These are phyloP conservation scores for Trigoniulus corallinus DNA, from an alignment of 1,140 invertebrate species.

Conservation along the genomic window DNA sequence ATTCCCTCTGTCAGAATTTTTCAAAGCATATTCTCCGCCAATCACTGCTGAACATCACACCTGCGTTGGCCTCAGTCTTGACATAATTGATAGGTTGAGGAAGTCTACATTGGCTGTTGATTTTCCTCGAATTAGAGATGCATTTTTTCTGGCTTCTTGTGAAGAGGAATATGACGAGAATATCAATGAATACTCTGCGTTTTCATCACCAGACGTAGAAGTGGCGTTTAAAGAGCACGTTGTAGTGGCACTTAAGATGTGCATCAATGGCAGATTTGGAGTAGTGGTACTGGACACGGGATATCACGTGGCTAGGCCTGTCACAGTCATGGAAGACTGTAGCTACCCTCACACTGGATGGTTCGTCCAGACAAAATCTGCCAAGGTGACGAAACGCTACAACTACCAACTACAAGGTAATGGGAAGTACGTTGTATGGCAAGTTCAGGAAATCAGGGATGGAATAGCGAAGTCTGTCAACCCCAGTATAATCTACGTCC, in stretches of 20 bases:
- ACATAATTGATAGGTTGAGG: slow-evolving; percentile 40
- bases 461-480: slow-evolving; percentile 11
- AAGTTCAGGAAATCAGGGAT: slow-evolving; percentile 36
- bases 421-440: slow-evolving; percentile 61
- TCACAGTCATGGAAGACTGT: slow-evolving; percentile 71
- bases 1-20: slow-evolving; percentile 43
- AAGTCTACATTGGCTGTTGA: slow-evolving; percentile 34
- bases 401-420: slow-evolving; percentile 50
- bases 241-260: slow-evolving; percentile 55
- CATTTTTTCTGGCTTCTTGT: slow-evolving; percentile 61
- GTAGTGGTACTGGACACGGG: slow-evolving; percentile 70
- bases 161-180: slow-evolving; percentile 45
- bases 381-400: slow-evolving; percentile 57
- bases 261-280: slow-evolving; percentile 49
- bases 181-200: slow-evolving; percentile 14
- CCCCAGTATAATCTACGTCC: slow-evolving; percentile 52
- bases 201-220: slow-evolving; percentile 18
- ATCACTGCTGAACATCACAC: slow-evolving; percentile 60
- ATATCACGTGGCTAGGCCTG: slow-evolving; percentile 66
- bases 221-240: slow-evolving; percentile 69
- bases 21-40: slow-evolving; percentile 52
- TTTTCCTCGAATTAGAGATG: slow-evolving; percentile 43
- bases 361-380: slow-evolving; percentile 61
- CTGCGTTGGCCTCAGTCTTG: slow-evolving; percentile 69
- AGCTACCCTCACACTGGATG: slow-evolving; percentile 72